Percentiles rank a stretch among this genome's conserved stretches.
Conservation (phyloP, 2,888 invertebrate species). For the Notodonta dromedarius region DNA sequence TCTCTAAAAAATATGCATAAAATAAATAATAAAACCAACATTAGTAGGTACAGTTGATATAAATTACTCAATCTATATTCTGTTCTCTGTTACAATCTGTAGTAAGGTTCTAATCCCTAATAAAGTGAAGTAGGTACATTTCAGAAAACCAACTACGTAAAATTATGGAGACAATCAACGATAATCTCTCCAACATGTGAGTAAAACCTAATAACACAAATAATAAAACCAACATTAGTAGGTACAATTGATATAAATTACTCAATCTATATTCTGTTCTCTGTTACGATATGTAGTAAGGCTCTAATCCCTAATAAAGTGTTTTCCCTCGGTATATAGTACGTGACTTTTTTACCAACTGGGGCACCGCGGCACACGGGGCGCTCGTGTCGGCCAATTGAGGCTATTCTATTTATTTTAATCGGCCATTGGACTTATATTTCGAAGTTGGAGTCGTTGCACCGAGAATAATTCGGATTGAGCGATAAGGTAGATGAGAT, state of each 20-base stretch:
- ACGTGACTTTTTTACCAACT: conserved; percentile 33
- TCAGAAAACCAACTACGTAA: too few species aligned
- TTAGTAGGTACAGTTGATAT: conserved; percentile 22
- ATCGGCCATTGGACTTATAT: conserved; percentile 1
- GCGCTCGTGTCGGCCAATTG: conserved; percentile 4
- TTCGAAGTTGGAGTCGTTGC: too few species aligned
- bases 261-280: conserved; percentile 31
- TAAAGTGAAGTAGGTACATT: background rate
- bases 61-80: conserved; percentile 34
- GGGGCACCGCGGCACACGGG: conserved; percentile 3
- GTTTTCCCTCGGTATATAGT: conserved; percentile 18
- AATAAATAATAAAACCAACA: conserved; percentile 12
- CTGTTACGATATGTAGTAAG: conserved; percentile 23
- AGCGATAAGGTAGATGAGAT: too few species aligned
- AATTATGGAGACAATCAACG: too few species aligned
- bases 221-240: conserved; percentile 15
- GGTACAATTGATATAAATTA: conserved; percentile 29
- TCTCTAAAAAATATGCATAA: too few species aligned
- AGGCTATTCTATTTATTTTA: conserved; percentile 13
- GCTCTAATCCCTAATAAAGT: conserved; percentile 25
- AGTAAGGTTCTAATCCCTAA: conserved; percentile 12
- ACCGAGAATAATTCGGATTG: background rate
- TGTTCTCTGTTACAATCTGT: conserved; percentile 24
- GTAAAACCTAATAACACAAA: background rate
- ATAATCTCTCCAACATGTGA: too few species aligned